These are phyloP conservation scores for Danio aesculapii DNA, from an alignment of 2,797 vertebrate genomes.

Conservation along the genomic window DNA sequence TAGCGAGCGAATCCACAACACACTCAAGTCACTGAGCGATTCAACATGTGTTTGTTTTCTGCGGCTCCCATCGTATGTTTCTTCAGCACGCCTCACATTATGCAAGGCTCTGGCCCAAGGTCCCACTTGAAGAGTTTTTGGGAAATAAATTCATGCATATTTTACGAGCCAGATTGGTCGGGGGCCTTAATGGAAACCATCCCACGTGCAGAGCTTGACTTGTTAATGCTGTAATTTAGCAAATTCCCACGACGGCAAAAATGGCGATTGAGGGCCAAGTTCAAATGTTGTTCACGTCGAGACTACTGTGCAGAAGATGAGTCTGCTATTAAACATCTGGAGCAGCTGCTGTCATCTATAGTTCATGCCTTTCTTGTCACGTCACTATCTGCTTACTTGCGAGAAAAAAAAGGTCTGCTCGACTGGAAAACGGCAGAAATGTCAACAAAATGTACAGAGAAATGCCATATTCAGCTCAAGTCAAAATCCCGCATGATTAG, in stretches of 20 bases:
- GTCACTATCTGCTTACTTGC: slow-evolving; percentile 44
- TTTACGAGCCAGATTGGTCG: not conserved
- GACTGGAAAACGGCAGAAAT: slow-evolving; percentile 55
- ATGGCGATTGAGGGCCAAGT: slow-evolving; percentile 40
- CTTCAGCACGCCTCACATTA: slow-evolving; percentile 2
- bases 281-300: slow-evolving; percentile 77
- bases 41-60: slow-evolving; percentile 54
- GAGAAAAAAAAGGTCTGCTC: slow-evolving; percentile 53
- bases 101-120: slow-evolving; percentile 1
- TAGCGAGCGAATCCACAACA: slow-evolving; percentile 6
- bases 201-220: not conserved
- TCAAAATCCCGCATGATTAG: not conserved
- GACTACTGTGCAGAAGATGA: slow-evolving; percentile 69
- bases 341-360: slow-evolving; percentile 65
- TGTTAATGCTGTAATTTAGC: not conserved
- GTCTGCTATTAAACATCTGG: slow-evolving; percentile 77
- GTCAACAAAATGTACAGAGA: slow-evolving; percentile 64
- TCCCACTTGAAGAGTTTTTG: not conserved
- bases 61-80: slow-evolving; percentile 19
- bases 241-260: slow-evolving; percentile 3
- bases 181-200: not conserved
- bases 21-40: slow-evolving; percentile 38
- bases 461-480: slow-evolving; percentile 43
- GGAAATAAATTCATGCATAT: slow-evolving; percentile 9
- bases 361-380: slow-evolving; percentile 48